Conservation (phyloP, 2,797 vertebrate genomes). For the Australoheros facetus region DNA sequence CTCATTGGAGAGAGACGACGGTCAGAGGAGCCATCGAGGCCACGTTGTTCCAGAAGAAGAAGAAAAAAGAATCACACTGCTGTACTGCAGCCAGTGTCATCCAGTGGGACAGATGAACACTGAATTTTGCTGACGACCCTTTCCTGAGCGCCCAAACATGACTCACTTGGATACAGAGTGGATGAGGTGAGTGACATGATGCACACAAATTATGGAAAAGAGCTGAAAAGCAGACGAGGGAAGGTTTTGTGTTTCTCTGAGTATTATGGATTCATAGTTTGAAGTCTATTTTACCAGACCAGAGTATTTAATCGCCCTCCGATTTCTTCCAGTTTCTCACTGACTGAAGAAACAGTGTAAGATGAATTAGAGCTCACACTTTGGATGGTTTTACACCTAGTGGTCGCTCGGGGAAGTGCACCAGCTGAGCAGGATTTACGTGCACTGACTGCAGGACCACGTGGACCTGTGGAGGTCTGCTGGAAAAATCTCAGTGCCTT, state of each 20-base stretch:
- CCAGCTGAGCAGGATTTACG: not conserved
- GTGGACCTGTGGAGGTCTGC: not conserved
- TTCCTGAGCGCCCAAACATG: not conserved
- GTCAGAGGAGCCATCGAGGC: not conserved
- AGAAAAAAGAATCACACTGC: not conserved
- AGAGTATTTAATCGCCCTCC: not conserved
- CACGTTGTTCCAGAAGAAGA: not conserved
- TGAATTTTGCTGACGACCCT: not conserved
- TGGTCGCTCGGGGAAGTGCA: not conserved
- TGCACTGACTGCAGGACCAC: not conserved
- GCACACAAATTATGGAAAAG: not conserved
- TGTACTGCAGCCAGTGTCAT: not conserved
- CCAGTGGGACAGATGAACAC: not conserved
- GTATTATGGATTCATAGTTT: not conserved
- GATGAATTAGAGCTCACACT: not conserved
- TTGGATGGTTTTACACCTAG: not conserved
- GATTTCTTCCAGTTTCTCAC: constrained; percentile 1
- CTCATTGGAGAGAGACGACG: not conserved
- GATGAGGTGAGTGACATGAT: not conserved
- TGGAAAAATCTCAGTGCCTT: not conserved
- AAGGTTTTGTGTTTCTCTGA: not conserved
- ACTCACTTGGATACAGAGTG: not conserved
- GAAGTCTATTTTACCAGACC: not conserved
- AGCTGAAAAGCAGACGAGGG: not conserved
- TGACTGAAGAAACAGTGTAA: not conserved